A percentile compares a stretch with the other conserved stretches of the same genome.
Conservation (phyloP, 2,113 vertebrate genomes). For the Carettochelys insculpta region DNA sequence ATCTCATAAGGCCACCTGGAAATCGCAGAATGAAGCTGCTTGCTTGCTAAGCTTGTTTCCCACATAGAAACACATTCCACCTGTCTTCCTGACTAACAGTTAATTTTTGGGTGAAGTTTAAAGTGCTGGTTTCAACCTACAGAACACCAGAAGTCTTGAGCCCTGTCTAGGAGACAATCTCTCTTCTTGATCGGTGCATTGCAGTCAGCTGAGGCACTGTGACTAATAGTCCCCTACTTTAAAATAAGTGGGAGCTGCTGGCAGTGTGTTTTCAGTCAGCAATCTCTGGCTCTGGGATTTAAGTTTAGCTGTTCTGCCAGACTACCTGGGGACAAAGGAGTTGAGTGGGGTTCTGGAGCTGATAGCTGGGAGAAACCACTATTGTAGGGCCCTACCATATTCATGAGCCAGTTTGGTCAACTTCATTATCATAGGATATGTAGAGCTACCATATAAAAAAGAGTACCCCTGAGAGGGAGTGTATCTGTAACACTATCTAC, state of each 20-base stretch:
- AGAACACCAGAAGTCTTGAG: not conserved
- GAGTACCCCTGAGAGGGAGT: too few species aligned
- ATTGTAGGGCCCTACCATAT: too few species aligned
- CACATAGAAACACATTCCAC: too few species aligned
- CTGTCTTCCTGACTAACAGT: not conserved
- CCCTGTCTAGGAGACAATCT: not conserved
- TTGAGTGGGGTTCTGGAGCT: not conserved
- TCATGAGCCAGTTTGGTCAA: too few species aligned
- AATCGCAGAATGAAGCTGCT: not conserved
- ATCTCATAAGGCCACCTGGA: not conserved
- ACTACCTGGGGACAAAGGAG: conserved; percentile 3
- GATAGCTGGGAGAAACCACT: not conserved
- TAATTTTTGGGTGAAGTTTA: not conserved
- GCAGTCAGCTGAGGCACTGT: not conserved
- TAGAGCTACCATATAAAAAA: too few species aligned
- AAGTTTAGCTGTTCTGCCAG: not conserved
- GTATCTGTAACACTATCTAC: too few species aligned
- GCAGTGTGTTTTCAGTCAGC: not conserved
- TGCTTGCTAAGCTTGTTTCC: not conserved
- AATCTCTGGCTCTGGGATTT: not conserved
- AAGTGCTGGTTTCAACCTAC: not conserved
- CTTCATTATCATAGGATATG: too few species aligned
- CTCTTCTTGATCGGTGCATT: not conserved
- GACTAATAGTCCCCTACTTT: not conserved
- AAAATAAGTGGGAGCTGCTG: not conserved